A percentile compares a stretch with the other conserved stretches of the same genome.
Evolutionary conservation across 2,113 vertebrate species (phyloP).

Genomic region (Setophaga petechia): DNA sequence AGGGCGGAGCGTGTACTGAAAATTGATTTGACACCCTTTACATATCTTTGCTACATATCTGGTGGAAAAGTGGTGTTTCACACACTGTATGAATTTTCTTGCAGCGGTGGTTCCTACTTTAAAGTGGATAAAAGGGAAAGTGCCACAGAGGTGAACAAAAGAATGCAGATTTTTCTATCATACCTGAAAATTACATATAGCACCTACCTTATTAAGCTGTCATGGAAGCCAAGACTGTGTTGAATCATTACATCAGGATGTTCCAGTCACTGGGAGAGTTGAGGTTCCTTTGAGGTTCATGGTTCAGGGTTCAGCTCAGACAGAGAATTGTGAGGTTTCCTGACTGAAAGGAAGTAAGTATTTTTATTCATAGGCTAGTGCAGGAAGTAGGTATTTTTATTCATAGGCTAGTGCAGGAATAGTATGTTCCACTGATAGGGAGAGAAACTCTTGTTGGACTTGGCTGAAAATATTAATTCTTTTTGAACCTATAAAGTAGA

Average conservation of each 20-base stretch:
- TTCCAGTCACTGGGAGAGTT: background rate
- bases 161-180: background rate
- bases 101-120: background rate
- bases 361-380: background rate
- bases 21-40: background rate
- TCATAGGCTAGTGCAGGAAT: background rate
- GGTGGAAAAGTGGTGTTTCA: background rate
- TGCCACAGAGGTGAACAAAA: background rate
- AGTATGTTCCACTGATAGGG: background rate
- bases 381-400: background rate
- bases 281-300: background rate
- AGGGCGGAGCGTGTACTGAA: background rate
- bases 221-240: background rate
- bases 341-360: background rate
- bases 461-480: background rate
- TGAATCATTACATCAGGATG: background rate
- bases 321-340: background rate
- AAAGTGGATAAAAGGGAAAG: background rate
- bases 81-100: background rate
- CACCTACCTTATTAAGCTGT: background rate
- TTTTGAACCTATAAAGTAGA: background rate
- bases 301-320: background rate
- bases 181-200: background rate
- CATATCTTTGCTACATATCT: background rate
- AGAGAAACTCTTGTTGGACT: background rate